Evolutionary conservation across 2,797 vertebrate species (phyloP).

Genomic region (Ctenochaetus hawaiiensis): DNA sequence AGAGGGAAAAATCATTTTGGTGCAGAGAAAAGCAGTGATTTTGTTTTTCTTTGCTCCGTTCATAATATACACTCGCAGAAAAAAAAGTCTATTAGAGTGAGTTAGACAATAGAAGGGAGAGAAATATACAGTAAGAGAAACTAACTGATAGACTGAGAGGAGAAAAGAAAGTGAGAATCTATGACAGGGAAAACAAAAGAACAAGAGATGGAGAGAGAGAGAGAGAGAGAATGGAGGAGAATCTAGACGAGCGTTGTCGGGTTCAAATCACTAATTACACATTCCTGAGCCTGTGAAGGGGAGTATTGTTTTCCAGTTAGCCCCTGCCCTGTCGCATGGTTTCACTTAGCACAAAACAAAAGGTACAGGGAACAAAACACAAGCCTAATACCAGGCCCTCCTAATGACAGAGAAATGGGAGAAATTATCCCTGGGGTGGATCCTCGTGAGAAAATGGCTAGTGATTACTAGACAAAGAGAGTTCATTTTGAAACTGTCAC

Average conservation of each 20-base stretch:
- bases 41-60: constrained; percentile 64
- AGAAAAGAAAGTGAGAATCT: constrained; percentile 55
- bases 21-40: constrained; percentile 54
- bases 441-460: constrained; percentile 84
- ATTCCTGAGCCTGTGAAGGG: constrained; percentile 85
- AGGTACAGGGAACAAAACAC: constrained; percentile 84
- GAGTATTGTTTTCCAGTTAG: constrained; percentile 85
- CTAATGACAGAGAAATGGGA: constrained; percentile 84
- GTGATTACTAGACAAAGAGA: constrained; percentile 82
- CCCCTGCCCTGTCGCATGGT: constrained; percentile 84
- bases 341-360: constrained; percentile 86
- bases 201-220: constrained; percentile 66
- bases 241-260: constrained; percentile 74
- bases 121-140: constrained; percentile 60
- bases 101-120: constrained; percentile 59
- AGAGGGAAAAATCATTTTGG: constrained; percentile 62
- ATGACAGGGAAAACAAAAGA: constrained; percentile 75
- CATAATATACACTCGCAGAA: constrained; percentile 48
- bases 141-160: constrained; percentile 54
- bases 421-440: constrained; percentile 84
- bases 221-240: constrained; percentile 74
- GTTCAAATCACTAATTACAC: constrained; percentile 86
- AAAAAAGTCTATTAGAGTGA: constrained; percentile 59
- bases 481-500: constrained; percentile 82
- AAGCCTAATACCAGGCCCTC: constrained; percentile 78